Conservation (phyloP, 1,140 invertebrate genomes). For the Drosophila orosa region DNA sequence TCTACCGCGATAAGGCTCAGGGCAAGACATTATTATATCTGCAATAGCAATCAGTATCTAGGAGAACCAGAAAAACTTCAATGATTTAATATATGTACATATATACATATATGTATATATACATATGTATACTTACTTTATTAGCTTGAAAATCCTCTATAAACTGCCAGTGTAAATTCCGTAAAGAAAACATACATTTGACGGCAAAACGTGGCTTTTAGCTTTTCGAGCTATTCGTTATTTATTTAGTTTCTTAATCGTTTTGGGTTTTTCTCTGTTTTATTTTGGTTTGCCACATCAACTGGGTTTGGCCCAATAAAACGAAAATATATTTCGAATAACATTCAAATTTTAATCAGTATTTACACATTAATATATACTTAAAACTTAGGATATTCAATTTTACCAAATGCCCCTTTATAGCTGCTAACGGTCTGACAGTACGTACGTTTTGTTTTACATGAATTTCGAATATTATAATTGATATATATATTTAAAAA, state of each 20-base stretch:
- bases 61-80: too few relatives aligned
- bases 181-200: not conserved
- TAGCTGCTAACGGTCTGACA: slow-evolving; percentile 21
- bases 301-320: slow-evolving; percentile 10
- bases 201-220: not conserved
- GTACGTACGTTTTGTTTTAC: slow-evolving; percentile 2
- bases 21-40: too few relatives aligned
- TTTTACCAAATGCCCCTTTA: slow-evolving; percentile 15
- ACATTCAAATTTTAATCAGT: slow-evolving; percentile 22
- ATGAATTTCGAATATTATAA: slow-evolving; percentile 7
- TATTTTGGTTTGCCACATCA: not conserved
- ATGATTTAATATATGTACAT: too few relatives aligned
- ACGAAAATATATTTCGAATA: slow-evolving; percentile 13
- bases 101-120: too few relatives aligned
- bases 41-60: too few relatives aligned
- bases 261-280: not conserved
- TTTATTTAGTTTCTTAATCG: slow-evolving; percentile 7
- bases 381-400: slow-evolving; percentile 21
- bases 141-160: too few relatives aligned
- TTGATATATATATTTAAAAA: slow-evolving; percentile 14
- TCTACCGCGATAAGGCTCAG: too few relatives aligned
- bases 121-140: too few relatives aligned
- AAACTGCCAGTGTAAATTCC: too few relatives aligned
- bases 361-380: slow-evolving; percentile 22
- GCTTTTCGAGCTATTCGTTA: not conserved